These are phyloP conservation scores for Poecilia latipinna DNA, from an alignment of 2,113 vertebrate genomes.

Conservation along the genomic window DNA sequence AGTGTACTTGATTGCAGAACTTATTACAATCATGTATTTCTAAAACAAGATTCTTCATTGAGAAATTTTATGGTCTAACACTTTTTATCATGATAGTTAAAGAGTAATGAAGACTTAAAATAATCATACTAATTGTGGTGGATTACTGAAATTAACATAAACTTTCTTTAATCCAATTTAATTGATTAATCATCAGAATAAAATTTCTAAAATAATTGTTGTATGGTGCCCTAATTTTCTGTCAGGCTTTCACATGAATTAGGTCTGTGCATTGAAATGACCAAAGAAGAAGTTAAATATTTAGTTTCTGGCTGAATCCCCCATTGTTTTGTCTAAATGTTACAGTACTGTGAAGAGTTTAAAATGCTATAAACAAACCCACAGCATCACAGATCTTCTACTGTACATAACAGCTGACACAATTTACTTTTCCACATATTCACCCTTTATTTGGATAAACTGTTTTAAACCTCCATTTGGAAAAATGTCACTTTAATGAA, in stretches of 20 bases:
- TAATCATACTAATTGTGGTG: no score
- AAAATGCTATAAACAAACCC: neutral
- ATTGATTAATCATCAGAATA: no score
- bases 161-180: no score
- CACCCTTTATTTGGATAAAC: no score
- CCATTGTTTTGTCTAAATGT: neutral
- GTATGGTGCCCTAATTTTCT: no score
- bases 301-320: neutral
- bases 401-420: neutral
- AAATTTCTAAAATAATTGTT: no score
- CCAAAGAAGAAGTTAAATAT: neutral
- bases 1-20: conserved; percentile 9
- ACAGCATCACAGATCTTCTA: no score
- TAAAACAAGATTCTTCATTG: neutral
- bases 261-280: neutral
- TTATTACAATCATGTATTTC: neutral
- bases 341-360: neutral
- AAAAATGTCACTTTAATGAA: no score
- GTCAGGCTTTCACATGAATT: neutral
- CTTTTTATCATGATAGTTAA: neutral
- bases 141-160: no score
- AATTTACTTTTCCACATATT: neutral
- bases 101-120: neutral
- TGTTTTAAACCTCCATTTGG: no score
- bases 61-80: neutral